Conservation (phyloP, 1,140 invertebrate species). For the Heterodera schachtii region DNA sequence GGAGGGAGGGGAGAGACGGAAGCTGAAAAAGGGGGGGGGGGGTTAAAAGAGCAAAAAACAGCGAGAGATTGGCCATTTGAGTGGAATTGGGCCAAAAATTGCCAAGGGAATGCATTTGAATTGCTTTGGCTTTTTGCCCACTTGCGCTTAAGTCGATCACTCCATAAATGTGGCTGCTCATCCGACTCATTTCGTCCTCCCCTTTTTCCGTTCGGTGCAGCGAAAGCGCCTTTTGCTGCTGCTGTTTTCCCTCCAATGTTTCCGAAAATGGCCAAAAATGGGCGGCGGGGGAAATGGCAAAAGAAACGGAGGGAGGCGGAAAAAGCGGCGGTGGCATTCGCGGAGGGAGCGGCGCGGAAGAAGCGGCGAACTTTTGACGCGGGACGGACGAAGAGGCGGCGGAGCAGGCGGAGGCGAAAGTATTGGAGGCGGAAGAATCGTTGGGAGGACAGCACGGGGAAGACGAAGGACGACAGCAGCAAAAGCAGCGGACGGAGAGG, state of each 20-base stretch:
- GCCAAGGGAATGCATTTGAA: not conserved
- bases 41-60: not conserved
- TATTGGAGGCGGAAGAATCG: slow-evolving; percentile 1
- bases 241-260: slow-evolving; percentile 19
- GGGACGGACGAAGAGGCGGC: not conserved
- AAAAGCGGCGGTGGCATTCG: slow-evolving; percentile 28
- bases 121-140: not conserved
- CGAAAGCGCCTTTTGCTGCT: slow-evolving; percentile 5
- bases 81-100: not conserved
- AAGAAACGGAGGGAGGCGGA: slow-evolving; percentile 6
- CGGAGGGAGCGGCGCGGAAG: slow-evolving; percentile 1
- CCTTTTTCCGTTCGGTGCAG: slow-evolving; percentile 35
- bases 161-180: slow-evolving; percentile 45
- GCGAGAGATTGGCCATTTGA: not conserved
- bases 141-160: not conserved
- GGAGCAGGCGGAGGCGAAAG: slow-evolving; percentile 15
- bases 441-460: not conserved
- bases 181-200: slow-evolving; percentile 42
- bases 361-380: not conserved
- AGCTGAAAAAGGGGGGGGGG: slow-evolving; percentile 20
- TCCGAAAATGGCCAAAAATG: not conserved
- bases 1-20: slow-evolving; percentile 32
- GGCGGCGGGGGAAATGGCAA: slow-evolving; percentile 7
- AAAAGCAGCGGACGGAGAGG: too few relatives aligned
- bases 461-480: not conserved